phyloP scores from a whole-genome alignment of 2,888 invertebrate species.

The Cheilosia vernalis region DNA sequence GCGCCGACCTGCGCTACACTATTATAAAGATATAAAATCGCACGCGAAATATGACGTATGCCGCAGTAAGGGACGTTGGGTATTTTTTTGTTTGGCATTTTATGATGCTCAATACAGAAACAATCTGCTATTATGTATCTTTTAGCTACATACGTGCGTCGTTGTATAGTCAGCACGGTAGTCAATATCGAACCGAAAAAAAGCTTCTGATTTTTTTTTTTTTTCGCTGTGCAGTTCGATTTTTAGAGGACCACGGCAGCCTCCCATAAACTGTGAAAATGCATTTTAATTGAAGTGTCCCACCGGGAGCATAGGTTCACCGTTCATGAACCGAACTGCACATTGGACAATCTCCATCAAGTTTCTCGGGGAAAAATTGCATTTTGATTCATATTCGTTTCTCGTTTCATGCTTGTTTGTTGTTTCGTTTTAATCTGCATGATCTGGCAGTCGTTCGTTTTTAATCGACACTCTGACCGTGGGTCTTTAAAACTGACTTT shows the following conservation, averaged over 20 bases:
- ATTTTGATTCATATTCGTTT: slow-evolving; percentile 67
- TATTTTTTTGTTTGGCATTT: slow-evolving; percentile 60
- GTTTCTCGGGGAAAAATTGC: slow-evolving; percentile 46
- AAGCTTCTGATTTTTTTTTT: neutral
- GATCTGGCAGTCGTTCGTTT: slow-evolving; percentile 58
- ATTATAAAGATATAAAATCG: slow-evolving; percentile 81
- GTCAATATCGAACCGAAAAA: slow-evolving; percentile 21
- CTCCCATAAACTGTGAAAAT: slow-evolving; percentile 81
- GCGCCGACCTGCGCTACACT: slow-evolving; percentile 79
- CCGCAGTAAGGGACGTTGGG: slow-evolving; percentile 58
- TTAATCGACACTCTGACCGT: slow-evolving; percentile 43
- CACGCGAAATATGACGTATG: slow-evolving; percentile 71
- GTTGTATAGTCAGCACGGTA: slow-evolving; percentile 2
- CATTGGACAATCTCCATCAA: slow-evolving; percentile 65
- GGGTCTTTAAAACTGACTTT: slow-evolving; percentile 26
- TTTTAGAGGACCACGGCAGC: slow-evolving; percentile 42
- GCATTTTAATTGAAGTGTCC: slow-evolving; percentile 83
- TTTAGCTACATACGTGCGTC: slow-evolving; percentile 21
- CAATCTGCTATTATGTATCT: slow-evolving; percentile 74
- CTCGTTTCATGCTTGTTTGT: slow-evolving; percentile 41
- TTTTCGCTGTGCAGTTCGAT: slow-evolving; percentile 15
- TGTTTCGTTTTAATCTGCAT: slow-evolving; percentile 24
- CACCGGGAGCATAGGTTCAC: slow-evolving; percentile 78
- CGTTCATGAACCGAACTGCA: slow-evolving; percentile 58
- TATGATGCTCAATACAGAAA: slow-evolving; percentile 67